phyloP scores from a whole-genome alignment of 2,797 vertebrate genomes.

The Cichlasoma orientale region DNA sequence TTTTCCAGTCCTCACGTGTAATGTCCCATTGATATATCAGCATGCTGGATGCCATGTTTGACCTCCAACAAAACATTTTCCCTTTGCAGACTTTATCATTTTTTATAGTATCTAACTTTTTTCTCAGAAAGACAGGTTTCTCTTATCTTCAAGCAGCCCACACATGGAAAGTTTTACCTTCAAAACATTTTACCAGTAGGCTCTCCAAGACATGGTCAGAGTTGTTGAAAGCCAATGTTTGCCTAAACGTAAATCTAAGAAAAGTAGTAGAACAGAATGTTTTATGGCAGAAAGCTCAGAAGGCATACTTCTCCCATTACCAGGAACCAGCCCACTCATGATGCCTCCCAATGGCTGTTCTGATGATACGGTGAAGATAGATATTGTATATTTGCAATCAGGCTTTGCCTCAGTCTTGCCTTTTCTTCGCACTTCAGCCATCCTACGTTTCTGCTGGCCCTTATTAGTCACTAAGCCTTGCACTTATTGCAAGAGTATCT shows the following conservation, averaged over 20 bases:
- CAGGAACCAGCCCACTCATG: neutral
- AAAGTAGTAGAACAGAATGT: neutral
- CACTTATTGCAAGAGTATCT: slow-evolving; percentile 65
- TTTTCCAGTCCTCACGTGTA: too few relatives aligned
- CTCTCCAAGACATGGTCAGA: neutral
- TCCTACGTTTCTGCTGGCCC: slow-evolving; percentile 44
- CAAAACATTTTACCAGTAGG: neutral
- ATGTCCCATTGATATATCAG: too few relatives aligned
- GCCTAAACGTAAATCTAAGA: neutral
- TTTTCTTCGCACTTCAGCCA: slow-evolving; percentile 25
- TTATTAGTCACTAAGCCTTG: slow-evolving; percentile 57
- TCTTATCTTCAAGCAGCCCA: neutral
- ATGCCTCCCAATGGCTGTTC: neutral
- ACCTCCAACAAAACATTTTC: neutral
- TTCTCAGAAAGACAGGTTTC: neutral
- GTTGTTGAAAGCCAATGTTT: neutral
- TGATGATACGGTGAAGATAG: neutral
- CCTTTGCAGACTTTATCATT: neutral
- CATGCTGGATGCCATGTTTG: neutral
- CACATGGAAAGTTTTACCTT: neutral
- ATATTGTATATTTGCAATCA: neutral
- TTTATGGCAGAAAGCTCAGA: neutral
- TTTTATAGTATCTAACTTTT: neutral
- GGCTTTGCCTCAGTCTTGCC: neutral
- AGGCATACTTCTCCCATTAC: neutral